Base-by-base conservation (phyloP, 1,140 invertebrate genomes). In the Littorina saxatilis region DNA sequence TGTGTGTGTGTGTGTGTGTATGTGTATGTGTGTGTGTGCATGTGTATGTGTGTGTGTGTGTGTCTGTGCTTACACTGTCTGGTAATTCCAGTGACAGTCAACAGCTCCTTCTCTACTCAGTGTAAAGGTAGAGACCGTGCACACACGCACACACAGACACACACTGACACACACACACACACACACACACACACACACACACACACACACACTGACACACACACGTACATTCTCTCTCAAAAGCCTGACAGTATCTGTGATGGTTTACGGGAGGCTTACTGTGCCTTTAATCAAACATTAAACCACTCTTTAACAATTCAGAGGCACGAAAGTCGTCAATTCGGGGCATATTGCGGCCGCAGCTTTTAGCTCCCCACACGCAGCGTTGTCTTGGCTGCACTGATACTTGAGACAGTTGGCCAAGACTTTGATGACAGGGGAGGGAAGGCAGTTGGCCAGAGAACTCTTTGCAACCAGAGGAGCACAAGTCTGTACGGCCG, bases 21-120 rank as follows among this genome's bases (percentile, higher is more conserved):
- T 68, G 66, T 68, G 63, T 68, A 29, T 68, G 63, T 68, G 63
- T 68, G 29, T 68, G 63, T 68, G 63, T 68, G 63, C 35, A 29
- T 68, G 29, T 68, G 15, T 68, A 29, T 68, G 63, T 68, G 63
- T 68, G 29, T 68, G 63, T 68, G 66, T 68, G 15, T 68, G 17
- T 32, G n/a, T 68, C 27, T 68, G n/a, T 43, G 17, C 17, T 32
- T 29, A 7, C 35, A 4, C 13, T 5, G 35, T 7, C 20, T 61
- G n/a, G 58, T n/a, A 23, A 7, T 61, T n/a, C 23, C 58, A 7
- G 27, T 61, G 58, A 23, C 20, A 29, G n/a, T 23, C 20, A 7
- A 61, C 23, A 11, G n/a, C 9, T 29, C 58, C 20, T 13, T n/a
- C 58, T 61, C n/a, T n/a, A n/a, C 23, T 7, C 68, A 37, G 68